Evolutionary conservation across 2,888 invertebrate genomes (phyloP), one percentile per base, ranked within the genome.

Genomic region (Papilio demoleus): DNA sequence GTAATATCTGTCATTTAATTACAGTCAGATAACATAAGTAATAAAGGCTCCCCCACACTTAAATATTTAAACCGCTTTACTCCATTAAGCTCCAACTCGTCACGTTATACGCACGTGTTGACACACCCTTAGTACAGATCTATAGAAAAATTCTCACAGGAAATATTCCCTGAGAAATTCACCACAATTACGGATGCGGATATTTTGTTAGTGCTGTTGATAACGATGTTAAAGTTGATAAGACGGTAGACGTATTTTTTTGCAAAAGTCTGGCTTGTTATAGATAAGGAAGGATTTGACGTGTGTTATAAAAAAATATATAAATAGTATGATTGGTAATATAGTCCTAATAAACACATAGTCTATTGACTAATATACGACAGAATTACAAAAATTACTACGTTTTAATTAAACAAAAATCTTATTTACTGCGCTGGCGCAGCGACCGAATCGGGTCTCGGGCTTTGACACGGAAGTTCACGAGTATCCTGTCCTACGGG

Each of bases 81-180:
- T 38, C 56, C 58, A 68, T 70, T 70, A 66, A 63, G 58, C 47
- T 58, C 17, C 36, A 34, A 68, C 65, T 47, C 62, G 58, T 45
- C 65, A 50, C 38, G 56, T 61, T 68, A 12, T 36, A 24, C 70
- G 72, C 77, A 77, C 79, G 78, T 73, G 77, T 70, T 73, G 68
- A 65, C 60, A 38, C 68, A 62, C 76, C 73, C 61, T 34, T 40
- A 67, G 17, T 60, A 58, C 50, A 66, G 73, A 64, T 71, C 79
- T 83, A 68, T 42, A 42, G 65, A 73, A 77, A 80, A 73, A 72
- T 81, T 83, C 83, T 77, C 84, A 82, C 77, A 79, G 76, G 81
- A 82, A 80, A 76, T 76, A 61, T 72, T 65, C 74, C 76, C 75
- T 79, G 77, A 74, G 78, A 80, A 67, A 50, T 64, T 42, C 31